Evolutionary conservation across 2,113 vertebrate species (phyloP).

Genomic region (Pluvialis apricaria): DNA sequence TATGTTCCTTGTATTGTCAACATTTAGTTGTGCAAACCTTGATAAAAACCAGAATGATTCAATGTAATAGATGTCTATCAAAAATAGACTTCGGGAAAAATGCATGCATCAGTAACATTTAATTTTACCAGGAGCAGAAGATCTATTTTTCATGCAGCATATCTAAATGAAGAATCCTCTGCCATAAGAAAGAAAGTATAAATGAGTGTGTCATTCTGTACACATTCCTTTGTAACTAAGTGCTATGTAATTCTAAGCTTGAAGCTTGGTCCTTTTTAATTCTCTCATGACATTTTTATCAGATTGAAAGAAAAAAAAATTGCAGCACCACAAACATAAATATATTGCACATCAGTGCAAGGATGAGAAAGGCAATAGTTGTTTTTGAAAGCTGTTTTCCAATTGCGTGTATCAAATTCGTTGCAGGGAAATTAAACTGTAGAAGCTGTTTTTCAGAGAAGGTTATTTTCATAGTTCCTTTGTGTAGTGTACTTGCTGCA

Average conservation of each 20-base stretch:
- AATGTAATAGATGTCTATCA: constrained; percentile 30
- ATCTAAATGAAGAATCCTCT: constrained; percentile 22
- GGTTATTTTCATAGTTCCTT: not conserved
- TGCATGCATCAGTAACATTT: constrained; percentile 28
- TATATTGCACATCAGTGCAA: not conserved
- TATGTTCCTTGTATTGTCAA: not conserved
- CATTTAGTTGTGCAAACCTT: not conserved
- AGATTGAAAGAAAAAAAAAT: not conserved
- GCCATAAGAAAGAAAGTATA: not conserved
- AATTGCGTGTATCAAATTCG: not conserved
- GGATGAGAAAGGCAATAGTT: not conserved
- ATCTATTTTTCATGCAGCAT: constrained; percentile 17
- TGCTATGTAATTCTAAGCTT: not conserved
- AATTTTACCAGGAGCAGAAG: constrained; percentile 28
- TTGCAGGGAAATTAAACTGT: not conserved
- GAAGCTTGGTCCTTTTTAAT: not conserved
- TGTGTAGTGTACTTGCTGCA: not conserved
- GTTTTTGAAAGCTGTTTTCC: not conserved
- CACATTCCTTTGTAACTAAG: not conserved
- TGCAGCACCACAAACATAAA: not conserved
- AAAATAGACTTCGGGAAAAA: constrained; percentile 43
- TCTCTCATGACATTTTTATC: not conserved
- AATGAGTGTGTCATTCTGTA: not conserved
- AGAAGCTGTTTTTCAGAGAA: not conserved
- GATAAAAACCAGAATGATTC: not conserved